These are phyloP conservation scores for Eilema caniola DNA, from an alignment of 2,888 invertebrate species.

Conservation along the genomic window DNA sequence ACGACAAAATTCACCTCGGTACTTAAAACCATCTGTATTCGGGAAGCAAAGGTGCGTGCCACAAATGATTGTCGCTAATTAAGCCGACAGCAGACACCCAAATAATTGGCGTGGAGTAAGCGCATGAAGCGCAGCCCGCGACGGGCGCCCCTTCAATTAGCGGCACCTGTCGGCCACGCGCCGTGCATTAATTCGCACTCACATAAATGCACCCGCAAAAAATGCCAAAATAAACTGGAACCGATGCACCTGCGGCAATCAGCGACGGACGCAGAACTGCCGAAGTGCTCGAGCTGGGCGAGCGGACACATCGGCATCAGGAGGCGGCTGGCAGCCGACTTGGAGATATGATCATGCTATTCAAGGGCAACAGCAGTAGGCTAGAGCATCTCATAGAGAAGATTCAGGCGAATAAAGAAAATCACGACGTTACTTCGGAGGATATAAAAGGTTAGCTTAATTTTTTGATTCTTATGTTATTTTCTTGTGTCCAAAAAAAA, in stretches of 20 bases:
- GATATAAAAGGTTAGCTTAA: slow-evolving; percentile 81
- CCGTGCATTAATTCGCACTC: slow-evolving; percentile 80
- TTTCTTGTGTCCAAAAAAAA: not conserved
- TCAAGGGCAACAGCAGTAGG: slow-evolving; percentile 95
- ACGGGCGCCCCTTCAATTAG: slow-evolving; percentile 80
- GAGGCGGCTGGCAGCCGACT: slow-evolving; percentile 34
- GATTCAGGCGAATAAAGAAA: slow-evolving; percentile 94
- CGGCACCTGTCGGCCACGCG: slow-evolving; percentile 82
- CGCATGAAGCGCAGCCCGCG: slow-evolving; percentile 69
- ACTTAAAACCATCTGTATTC: slow-evolving; percentile 62
- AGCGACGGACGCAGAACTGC: slow-evolving; percentile 49
- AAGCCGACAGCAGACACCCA: slow-evolving; percentile 74
- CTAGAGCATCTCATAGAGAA: slow-evolving; percentile 95
- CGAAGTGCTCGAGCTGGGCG: slow-evolving; percentile 49
- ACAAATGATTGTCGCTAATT: slow-evolving; percentile 68
- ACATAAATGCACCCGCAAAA: slow-evolving; percentile 78
- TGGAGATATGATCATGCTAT: slow-evolving; percentile 90
- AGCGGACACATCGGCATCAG: slow-evolving; percentile 35
- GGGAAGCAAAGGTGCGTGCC: slow-evolving; percentile 71
- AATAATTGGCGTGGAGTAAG: slow-evolving; percentile 84
- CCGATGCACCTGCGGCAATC: slow-evolving; percentile 82
- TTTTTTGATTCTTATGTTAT: not conserved
- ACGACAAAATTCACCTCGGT: slow-evolving; percentile 31
- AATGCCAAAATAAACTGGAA: slow-evolving; percentile 81
- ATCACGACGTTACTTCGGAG: slow-evolving; percentile 85